Conservation (phyloP, 2,797 vertebrate species). For the Uromys caudimaculatus region DNA sequence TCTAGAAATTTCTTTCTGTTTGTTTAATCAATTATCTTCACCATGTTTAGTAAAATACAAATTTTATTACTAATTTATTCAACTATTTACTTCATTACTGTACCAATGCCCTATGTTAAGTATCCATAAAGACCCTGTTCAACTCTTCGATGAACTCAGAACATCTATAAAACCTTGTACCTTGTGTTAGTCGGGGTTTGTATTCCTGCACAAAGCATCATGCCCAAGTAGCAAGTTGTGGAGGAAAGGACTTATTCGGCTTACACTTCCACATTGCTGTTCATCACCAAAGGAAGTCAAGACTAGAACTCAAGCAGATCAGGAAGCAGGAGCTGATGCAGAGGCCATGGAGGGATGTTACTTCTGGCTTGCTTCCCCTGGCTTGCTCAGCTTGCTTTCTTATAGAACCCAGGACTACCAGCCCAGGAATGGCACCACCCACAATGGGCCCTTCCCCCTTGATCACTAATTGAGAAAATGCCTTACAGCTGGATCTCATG, state of each 20-base stretch:
- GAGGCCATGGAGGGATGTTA: too few species aligned
- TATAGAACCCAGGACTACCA: background rate
- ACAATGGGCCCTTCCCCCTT: background rate
- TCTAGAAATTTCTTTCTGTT: background rate
- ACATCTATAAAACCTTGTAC: background rate
- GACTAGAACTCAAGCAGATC: background rate
- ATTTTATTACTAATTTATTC: background rate
- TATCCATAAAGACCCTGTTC: background rate
- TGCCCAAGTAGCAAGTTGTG: background rate
- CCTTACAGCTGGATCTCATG: background rate
- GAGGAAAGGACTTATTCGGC: background rate
- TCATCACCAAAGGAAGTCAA: background rate
- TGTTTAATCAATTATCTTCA: background rate
- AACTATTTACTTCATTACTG: background rate
- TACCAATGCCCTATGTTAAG: accelerated
- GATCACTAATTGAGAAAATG: background rate
- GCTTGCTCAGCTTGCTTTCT: background rate
- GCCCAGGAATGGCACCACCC: background rate
- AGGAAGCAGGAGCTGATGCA: too few species aligned
- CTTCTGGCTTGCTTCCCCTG: background rate
- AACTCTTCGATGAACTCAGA: background rate
- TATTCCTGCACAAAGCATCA: background rate
- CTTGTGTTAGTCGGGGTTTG: background rate
- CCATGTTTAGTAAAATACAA: background rate
- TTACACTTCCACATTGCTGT: background rate